These are phyloP conservation scores for Xestobium rufovillosum DNA, from an alignment of 2,888 invertebrate genomes.

Conservation along the genomic window DNA sequence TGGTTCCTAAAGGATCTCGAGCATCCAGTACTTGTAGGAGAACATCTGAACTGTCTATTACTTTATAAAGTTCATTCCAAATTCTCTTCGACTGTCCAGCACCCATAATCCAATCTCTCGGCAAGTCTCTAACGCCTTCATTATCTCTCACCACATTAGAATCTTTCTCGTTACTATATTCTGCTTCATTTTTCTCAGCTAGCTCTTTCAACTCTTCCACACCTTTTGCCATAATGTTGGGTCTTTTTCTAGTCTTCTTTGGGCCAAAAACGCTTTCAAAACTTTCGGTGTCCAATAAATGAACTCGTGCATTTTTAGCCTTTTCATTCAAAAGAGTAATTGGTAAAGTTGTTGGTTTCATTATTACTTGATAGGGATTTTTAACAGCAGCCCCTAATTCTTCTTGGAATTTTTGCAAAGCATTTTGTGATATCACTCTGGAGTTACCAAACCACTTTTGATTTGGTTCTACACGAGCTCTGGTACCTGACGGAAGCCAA, in stretches of 20 bases:
- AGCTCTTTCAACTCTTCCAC: conserved; percentile 69
- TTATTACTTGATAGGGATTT: conserved; percentile 95
- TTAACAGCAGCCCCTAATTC: conserved; percentile 91
- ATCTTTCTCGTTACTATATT: conserved; percentile 79
- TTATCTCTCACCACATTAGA: conserved; percentile 75
- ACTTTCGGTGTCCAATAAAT: conserved; percentile 91
- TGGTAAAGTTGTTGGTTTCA: conserved; percentile 93
- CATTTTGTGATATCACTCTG: conserved; percentile 87
- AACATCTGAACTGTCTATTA: conserved; percentile 97
- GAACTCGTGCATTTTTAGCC: conserved; percentile 82
- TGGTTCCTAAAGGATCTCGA: conserved; percentile 93
- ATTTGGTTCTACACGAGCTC: conserved; percentile 93
- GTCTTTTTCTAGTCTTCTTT: conserved; percentile 85
- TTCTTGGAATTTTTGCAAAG: conserved; percentile 83
- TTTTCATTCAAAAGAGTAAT: conserved; percentile 90
- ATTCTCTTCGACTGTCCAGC: conserved; percentile 96
- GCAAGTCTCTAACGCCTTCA: conserved; percentile 68
- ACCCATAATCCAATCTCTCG: conserved; percentile 89
- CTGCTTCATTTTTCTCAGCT: conserved; percentile 62
- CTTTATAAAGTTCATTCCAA: conserved; percentile 99
- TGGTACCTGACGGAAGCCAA: conserved; percentile 77
- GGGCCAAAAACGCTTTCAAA: conserved; percentile 93
- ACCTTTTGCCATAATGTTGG: conserved; percentile 68
- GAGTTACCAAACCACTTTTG: conserved; percentile 99
- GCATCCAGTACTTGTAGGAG: conserved; percentile 94